A percentile compares a stretch with the other conserved stretches of the same genome.
phyloP scores from a whole-genome alignment of 1,140 invertebrate species.

The Sarcophaga bullata region DNA sequence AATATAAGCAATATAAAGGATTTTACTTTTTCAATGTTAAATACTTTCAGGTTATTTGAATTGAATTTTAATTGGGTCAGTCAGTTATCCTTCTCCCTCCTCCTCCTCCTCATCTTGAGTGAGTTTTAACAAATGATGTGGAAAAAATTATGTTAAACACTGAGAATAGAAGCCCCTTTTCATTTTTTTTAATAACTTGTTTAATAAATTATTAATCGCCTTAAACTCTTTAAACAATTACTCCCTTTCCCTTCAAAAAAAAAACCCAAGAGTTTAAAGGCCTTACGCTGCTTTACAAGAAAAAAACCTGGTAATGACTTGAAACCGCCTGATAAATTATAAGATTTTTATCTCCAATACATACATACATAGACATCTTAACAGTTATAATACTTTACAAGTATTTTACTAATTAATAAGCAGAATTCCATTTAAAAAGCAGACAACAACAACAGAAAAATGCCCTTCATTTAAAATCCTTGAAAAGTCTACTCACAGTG shows the following conservation, averaged over 20 bases:
- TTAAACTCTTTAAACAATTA: no score
- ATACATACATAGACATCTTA: neutral
- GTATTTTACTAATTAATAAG: neutral
- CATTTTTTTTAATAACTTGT: neutral
- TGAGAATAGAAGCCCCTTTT: neutral
- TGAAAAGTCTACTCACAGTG: neutral
- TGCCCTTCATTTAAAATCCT: neutral
- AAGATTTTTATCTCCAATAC: neutral
- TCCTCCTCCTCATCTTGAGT: no score
- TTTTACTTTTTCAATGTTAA: neutral
- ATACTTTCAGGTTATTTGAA: conserved; percentile 33
- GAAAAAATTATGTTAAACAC: conserved; percentile 25
- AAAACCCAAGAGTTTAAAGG: no score
- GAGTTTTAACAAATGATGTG: neutral
- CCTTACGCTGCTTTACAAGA: no score
- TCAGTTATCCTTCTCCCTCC: neutral
- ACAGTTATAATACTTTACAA: conserved; percentile 3
- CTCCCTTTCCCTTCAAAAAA: no score
- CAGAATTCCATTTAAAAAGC: neutral
- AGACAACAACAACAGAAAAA: no score
- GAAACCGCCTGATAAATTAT: neutral
- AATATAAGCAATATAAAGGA: conserved; percentile 2
- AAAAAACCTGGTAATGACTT: neutral
- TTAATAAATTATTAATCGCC: neutral
- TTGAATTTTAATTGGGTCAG: conserved; percentile 39